Evolutionary conservation across 1,140 invertebrate genomes (phyloP).

Genomic region (Globodera ellingtonae): DNA sequence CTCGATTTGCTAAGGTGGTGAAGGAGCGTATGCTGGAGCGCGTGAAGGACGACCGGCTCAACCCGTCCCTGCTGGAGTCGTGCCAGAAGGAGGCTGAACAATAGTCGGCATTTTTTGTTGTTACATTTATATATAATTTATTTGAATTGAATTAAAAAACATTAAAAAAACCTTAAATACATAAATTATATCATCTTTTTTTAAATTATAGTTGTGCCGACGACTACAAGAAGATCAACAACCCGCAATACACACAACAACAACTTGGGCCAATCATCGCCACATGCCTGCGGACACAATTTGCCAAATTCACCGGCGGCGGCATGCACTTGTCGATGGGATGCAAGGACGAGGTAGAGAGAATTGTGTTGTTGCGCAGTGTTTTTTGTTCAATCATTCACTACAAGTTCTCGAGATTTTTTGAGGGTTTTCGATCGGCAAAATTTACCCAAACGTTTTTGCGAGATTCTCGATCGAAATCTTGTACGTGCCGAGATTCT

Average conservation of each 20-base stretch:
- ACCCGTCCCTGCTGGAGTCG: conserved; percentile 55
- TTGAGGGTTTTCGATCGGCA: no score
- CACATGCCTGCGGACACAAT: conserved; percentile 58
- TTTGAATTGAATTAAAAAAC: no score
- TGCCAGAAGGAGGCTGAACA: conserved; percentile 58
- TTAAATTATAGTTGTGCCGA: conserved; percentile 52
- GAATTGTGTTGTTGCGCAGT: background rate
- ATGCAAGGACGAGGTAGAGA: conserved; percentile 57
- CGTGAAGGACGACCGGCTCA: conserved; percentile 55
- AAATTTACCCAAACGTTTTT: no score
- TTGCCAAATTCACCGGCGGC: conserved; percentile 44
- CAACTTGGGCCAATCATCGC: conserved; percentile 54
- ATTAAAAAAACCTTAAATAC: no score
- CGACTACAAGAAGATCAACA: conserved; percentile 55
- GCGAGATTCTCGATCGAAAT: no score
- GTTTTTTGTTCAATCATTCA: background rate
- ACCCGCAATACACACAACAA: conserved; percentile 45
- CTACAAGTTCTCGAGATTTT: no score
- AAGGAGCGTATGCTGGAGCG: conserved; percentile 80
- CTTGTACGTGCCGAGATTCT: no score
- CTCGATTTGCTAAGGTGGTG: conserved; percentile 71
- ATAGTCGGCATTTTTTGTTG: conserved; percentile 45
- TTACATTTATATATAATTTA: background rate
- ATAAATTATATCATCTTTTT: background rate
- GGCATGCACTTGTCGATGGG: conserved; percentile 41